These are phyloP conservation scores for Anoplopoma fimbria DNA, from an alignment of 2,113 vertebrate species.

Conservation along the genomic window DNA sequence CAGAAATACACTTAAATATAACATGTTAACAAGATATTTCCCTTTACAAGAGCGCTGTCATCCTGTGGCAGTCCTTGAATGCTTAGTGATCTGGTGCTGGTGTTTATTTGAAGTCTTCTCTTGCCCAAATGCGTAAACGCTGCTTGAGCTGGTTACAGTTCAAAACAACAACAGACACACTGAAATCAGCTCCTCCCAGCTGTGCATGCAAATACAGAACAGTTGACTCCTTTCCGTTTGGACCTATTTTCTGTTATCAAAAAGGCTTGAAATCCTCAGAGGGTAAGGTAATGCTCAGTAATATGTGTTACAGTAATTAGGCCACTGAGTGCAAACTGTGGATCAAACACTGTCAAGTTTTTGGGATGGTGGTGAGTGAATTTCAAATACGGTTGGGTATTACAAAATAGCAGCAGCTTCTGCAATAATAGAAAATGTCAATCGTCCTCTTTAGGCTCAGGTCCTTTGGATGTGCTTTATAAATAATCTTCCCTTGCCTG, in stretches of 20 bases:
- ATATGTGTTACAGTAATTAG: neutral
- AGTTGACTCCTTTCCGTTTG: conserved; percentile 7
- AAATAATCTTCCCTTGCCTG: neutral
- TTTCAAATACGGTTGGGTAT: neutral
- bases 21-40: neutral
- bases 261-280: conserved; percentile 19
- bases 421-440: neutral
- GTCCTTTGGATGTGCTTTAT: neutral
- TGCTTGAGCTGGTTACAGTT: neutral
- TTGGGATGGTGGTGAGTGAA: neutral
- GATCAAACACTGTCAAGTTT: conserved; percentile 12
- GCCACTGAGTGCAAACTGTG: neutral
- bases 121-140: neutral
- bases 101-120: neutral
- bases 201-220: neutral
- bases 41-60: neutral
- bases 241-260: conserved; percentile 5
- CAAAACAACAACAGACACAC: conserved; percentile 12
- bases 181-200: neutral
- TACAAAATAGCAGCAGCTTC: neutral
- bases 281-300: neutral
- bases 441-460: neutral
- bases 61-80: neutral
- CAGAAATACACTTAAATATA: neutral
- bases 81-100: neutral